Percentiles rank a stretch among this genome's conserved stretches.
These are phyloP conservation scores for Plutella xylostella DNA, from an alignment of 2,888 invertebrate genomes.

Conservation along the genomic window DNA sequence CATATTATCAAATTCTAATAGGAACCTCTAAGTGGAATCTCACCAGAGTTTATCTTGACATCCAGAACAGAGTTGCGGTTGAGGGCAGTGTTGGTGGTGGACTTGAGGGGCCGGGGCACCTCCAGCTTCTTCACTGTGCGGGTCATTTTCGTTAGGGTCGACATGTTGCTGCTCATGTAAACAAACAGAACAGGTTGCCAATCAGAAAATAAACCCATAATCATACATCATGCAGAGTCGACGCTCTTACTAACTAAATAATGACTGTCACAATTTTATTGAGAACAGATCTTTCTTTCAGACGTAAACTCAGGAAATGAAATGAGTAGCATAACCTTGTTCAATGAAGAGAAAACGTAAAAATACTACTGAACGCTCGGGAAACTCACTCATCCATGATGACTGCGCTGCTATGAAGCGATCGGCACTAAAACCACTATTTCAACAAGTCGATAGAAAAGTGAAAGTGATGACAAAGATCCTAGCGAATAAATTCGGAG, in stretches of 20 bases:
- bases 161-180: conserved; percentile 55
- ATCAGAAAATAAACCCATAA: not conserved
- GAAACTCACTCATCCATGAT: conserved; percentile 68
- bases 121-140: conserved; percentile 80
- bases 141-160: conserved; percentile 73
- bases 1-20: too few relatives aligned
- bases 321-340: conserved; percentile 1
- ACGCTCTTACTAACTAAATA: too few relatives aligned
- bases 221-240: not conserved
- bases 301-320: not conserved
- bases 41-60: conserved; percentile 66
- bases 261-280: conserved; percentile 4
- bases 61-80: conserved; percentile 63
- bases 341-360: conserved; percentile 1
- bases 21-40: conserved; percentile 15
- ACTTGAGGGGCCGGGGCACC: conserved; percentile 79
- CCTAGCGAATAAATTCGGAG: conserved; percentile 66
- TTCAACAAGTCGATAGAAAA: conserved; percentile 57
- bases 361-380: conserved; percentile 26
- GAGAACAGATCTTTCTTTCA: not conserved
- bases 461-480: conserved; percentile 70
- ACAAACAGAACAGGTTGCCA: conserved; percentile 14
- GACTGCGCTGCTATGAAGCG: conserved; percentile 40
- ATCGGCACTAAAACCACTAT: conserved; percentile 50
- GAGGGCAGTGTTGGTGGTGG: conserved; percentile 67